Evolutionary conservation across 2,113 vertebrate genomes (phyloP), one percentile per base, ranked within the genome.

Genomic region (Bombycilla garrulus): DNA sequence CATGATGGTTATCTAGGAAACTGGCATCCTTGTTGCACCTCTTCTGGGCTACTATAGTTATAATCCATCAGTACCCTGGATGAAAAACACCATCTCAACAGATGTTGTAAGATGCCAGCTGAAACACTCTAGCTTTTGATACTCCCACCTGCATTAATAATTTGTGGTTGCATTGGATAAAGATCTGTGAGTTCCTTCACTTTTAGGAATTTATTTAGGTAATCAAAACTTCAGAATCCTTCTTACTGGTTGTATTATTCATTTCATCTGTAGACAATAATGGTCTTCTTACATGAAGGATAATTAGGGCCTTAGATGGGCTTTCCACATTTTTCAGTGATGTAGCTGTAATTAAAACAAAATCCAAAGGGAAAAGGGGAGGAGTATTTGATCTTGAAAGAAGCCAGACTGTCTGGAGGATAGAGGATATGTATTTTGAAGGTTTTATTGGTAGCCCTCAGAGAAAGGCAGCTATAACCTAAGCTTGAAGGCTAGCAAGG

Each of bases 141-240:
- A 95, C 88, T 94, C 92, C 96, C 86, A 96, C 95, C 95, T 97
- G 91, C 90, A 72, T 72, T 90, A 96, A 92, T 93, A 87, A 94
- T 91, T 85, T 88, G 88, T 90, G 92, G 90, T 93, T 91, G 58
- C 53, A 51, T 44, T 89, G 93, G 95, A 95, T 92, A 91, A 90
- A 95, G 88, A 96, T 94, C 90, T 95, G 62, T 92, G 90, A 96
- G 81, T 86, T 97, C 67, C 74, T 96, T 89, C 92, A 91, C 10
- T 5, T 96, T 96, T 88, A 96, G 86, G 82, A 96, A 93, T 92
- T 91, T 85, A 88, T 96, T 93, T 96, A 96, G 89, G 88, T 90
- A 95, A 97, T 85, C 78, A 94, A 85, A 95, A 96, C 77, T 88
- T 92, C 72, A 80, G 92, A 90, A 82, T 91, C 74, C 64, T 96